These are phyloP conservation scores for Dolichotis patagonum DNA, from an alignment of 2,113 vertebrate genomes.

Conservation along the genomic window DNA sequence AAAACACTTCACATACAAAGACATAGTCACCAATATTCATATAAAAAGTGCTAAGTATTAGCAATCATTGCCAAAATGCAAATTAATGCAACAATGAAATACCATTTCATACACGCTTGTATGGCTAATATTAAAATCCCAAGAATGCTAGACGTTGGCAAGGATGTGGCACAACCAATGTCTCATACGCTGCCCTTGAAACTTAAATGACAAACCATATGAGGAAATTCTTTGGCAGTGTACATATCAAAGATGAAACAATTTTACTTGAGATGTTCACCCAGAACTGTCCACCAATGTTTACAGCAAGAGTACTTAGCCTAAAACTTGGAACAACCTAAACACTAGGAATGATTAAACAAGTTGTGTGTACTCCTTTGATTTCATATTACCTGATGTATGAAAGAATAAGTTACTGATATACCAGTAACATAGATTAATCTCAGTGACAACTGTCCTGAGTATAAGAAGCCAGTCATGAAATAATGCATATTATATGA, in stretches of 20 bases:
- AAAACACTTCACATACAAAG: neutral
- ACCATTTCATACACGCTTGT: neutral
- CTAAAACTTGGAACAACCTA: neutral
- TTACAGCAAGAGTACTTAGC: neutral
- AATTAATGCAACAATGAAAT: neutral
- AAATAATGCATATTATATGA: neutral
- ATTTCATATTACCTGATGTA: neutral
- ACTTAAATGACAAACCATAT: neutral
- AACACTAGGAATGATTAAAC: neutral
- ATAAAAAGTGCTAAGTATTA: neutral
- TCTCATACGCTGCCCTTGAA: neutral
- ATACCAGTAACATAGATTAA: neutral
- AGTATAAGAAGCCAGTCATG: neutral
- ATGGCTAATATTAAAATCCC: constrained; percentile 1
- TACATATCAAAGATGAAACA: neutral
- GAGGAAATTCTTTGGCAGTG: neutral
- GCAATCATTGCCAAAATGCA: constrained; percentile 7
- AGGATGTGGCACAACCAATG: neutral
- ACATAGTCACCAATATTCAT: neutral
- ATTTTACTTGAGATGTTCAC: neutral
- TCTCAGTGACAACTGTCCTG: constrained; percentile 6
- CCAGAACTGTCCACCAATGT: neutral
- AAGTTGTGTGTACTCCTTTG: neutral
- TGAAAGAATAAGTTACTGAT: neutral
- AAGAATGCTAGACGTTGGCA: neutral